Evolutionary conservation across 2,888 invertebrate genomes (phyloP), one percentile per base, ranked within the genome.

Genomic region (Drosophila subquinaria): DNA sequence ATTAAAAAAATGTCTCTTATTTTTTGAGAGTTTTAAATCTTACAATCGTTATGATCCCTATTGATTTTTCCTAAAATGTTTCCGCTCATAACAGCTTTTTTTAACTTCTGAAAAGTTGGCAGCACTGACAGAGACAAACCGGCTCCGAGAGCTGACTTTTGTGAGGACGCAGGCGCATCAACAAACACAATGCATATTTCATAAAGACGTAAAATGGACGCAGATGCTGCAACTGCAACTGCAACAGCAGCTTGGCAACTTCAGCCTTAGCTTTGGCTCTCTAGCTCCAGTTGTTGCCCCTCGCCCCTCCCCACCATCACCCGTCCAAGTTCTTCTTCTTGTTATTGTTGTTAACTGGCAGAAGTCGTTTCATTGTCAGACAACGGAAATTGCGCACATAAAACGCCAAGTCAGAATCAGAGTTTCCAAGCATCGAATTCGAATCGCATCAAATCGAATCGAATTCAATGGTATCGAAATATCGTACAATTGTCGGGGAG

Each of bases 341-440:
- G 47, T 52, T 69, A 45, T 38, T 79, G 56, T 51, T 70, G 66
- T 55, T 81, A 65, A 65, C 70, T 69, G 64, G 80, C 82, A 82
- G 78, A 82, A 84, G 78, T 87, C 78, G 80, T 84, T 84, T 80
- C 88, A 86, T 86, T 83, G 83, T 72, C 77, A 75, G 76, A 67
- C 69, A 81, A 79, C 83, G 83, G 83, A 84, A 84, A 84, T 84
- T 77, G 83, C 81, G 69, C 79, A 86, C 79, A 83, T 79, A 86
- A 86, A 81, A 72, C 59, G 79, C 65, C 65, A 68, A 76, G 69
- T 72, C 81, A 50, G 42, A 35, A 45, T 9, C 42, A 35, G n/a
- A 23, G 35, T 20, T 43, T 20, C 45, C 57, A 43, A 73, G 9
- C 20, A 50, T 47, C 56, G 38, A 38, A 40, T 52, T 38, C 33